phyloP scores from a whole-genome alignment of 2,888 invertebrate genomes.

The Halocaridina rubra region DNA sequence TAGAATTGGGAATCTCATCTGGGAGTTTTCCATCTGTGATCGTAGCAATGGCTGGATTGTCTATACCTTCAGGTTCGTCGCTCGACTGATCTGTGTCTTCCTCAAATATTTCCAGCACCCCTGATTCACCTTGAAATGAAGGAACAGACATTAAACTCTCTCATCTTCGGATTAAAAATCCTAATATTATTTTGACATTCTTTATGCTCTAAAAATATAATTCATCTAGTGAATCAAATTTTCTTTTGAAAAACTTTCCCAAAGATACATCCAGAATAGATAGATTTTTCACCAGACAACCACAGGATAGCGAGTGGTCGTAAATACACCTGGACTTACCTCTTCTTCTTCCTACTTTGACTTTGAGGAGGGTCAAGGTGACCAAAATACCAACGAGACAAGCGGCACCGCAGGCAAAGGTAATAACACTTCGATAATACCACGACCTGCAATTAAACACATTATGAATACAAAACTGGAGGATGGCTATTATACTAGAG shows the following conservation, averaged over 20 bases:
- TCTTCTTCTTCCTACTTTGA: constrained; percentile 47
- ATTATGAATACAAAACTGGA: not conserved
- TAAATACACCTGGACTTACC: constrained; percentile 17
- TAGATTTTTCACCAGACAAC: not conserved
- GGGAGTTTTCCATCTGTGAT: constrained; percentile 9
- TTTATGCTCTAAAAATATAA: too few relatives aligned
- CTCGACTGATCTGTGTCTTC: not conserved
- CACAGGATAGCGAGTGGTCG: not conserved
- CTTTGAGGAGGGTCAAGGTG: constrained; percentile 40
- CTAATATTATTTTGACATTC: not conserved
- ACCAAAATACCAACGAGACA: constrained; percentile 51
- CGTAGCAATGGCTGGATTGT: constrained; percentile 7
- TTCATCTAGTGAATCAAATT: too few relatives aligned
- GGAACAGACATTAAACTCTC: not conserved
- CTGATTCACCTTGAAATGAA: not conserved
- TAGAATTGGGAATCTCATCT: too few relatives aligned
- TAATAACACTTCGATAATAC: constrained; percentile 56
- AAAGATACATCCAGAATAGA: not conserved
- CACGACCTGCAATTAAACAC: not conserved
- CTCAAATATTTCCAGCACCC: constrained; percentile 17
- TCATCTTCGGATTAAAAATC: not conserved
- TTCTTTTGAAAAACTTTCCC: too few relatives aligned
- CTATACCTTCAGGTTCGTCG: not conserved
- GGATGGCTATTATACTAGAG: not conserved
- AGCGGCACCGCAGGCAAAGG: constrained; percentile 54